Evolutionary conservation across 2,113 vertebrate species (phyloP), one percentile per base, ranked within the genome.

Genomic region (Nothobranchius furzeri): DNA sequence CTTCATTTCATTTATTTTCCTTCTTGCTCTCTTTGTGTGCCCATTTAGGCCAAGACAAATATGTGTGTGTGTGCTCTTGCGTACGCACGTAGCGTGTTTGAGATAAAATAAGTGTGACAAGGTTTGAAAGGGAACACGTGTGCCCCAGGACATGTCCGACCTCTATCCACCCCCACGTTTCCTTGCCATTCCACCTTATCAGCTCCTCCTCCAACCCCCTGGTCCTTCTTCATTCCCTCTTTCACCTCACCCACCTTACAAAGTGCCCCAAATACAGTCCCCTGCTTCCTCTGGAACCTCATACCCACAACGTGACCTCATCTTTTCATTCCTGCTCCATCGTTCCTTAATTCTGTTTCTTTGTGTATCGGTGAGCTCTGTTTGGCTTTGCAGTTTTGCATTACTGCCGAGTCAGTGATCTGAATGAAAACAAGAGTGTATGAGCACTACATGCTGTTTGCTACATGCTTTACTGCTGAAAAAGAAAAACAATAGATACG

Each of bases 91-190:
- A 57, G 14, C 20, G 46, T 35, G 46, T 78, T 60, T 71, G 74
- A 76, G 82, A 70, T 72, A 76, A 81, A 88, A 87, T 80, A 67
- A 85, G 76, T 83, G 81, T 83, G 85, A 85, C 84, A 83, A 66
- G 80, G 64, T 85, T 49, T 87, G 86, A 89, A 89, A 90, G 81
- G 73, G 89, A 89, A 89, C 89, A 88, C 84, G 84, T 89, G 87
- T 88, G 85, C 89, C 81, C 78, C 67, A 45, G 79, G 83, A 85
- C 69, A 83, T 85, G 70, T 71, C 37, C 4, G 72, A 79, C 56
- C 74, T 13, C 79, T 79, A 60, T 81, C 79, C 52, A 56, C 58
- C 57, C 12, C 59, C 50, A 37, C 40, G 51, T 65, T 64, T 17
- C 47, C 7, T 17, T 49, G 49, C 55, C 61, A 25, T 68, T 73